Conservation (phyloP, 2,888 invertebrate genomes). For the Drosophila colorata region DNA sequence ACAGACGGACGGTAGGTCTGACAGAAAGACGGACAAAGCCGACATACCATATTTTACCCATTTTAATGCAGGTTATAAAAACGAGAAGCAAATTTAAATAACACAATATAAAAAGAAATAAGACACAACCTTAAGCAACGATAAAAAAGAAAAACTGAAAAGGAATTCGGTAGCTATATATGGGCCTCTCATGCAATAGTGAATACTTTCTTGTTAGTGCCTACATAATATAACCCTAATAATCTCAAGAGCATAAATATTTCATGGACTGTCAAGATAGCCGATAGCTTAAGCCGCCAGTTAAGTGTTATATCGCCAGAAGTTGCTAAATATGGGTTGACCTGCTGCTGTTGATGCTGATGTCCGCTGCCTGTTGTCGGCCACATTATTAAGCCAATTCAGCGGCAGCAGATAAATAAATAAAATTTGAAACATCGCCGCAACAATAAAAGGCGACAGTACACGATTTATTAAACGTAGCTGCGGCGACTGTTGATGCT, state of each 20-base stretch:
- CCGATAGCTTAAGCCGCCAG: conserved; percentile 69
- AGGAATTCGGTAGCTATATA: conserved; percentile 10
- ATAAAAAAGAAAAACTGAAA: neutral
- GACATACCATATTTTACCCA: no score
- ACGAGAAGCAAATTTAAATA: neutral
- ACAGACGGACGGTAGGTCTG: no score
- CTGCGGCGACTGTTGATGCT: conserved; percentile 40
- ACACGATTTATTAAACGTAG: conserved; percentile 80
- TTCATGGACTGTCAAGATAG: conserved; percentile 76
- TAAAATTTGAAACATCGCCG: conserved; percentile 81
- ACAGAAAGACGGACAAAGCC: no score
- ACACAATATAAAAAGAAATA: neutral
- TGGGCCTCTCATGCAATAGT: neutral
- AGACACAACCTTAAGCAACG: neutral
- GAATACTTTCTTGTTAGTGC: neutral
- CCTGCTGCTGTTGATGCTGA: conserved; percentile 58
- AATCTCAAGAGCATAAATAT: conserved; percentile 59
- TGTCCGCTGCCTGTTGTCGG: conserved; percentile 57
- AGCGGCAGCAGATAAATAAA: conserved; percentile 81
- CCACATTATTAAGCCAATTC: conserved; percentile 82
- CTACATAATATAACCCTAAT: conserved; percentile 22
- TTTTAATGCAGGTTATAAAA: no score
- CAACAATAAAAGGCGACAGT: conserved; percentile 82
- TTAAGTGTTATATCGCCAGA: conserved; percentile 77
- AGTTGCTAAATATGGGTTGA: conserved; percentile 79